Conservation (phyloP, 92 coral and sea anemone species). For the Virgularia gustaviana region DNA sequence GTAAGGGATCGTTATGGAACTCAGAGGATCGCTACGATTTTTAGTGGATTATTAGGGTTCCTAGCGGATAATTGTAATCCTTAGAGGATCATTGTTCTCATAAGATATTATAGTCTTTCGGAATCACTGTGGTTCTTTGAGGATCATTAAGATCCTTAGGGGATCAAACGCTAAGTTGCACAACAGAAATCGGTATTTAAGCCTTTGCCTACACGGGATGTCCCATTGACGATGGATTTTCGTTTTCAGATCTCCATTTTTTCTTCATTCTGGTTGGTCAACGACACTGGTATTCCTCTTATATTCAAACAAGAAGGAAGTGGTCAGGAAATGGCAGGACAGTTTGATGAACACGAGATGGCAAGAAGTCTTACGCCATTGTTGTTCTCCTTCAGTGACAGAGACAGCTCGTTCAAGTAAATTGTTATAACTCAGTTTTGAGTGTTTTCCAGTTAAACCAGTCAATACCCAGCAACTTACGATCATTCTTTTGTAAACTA, state of each 20-base stretch:
- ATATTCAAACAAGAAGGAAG: slow-evolving; percentile 83
- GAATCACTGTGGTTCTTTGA: no score
- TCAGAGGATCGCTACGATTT: no score
- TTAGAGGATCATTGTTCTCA: no score
- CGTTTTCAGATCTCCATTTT: slow-evolving; percentile 68
- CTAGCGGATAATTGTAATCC: no score
- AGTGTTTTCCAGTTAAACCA: neutral
- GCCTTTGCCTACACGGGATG: no score
- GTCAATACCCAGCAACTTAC: neutral
- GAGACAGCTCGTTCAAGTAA: slow-evolving; percentile 78
- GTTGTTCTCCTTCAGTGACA: slow-evolving; percentile 81
- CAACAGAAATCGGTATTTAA: no score
- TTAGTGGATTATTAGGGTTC: no score
- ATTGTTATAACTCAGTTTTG: neutral
- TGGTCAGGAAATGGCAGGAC: slow-evolving; percentile 51
- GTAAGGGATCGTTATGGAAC: no score
- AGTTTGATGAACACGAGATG: slow-evolving; percentile 78
- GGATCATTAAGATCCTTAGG: no score
- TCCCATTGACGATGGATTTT: no score
- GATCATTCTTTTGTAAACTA: neutral
- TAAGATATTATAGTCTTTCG: no score
- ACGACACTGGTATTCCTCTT: slow-evolving; percentile 95
- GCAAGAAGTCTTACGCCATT: slow-evolving; percentile 92
- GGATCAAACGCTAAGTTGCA: no score
- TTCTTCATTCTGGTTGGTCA: slow-evolving; percentile 96